Evolutionary conservation across 2,888 invertebrate species (phyloP).

Genomic region (Meiosimyza platycephala): DNA sequence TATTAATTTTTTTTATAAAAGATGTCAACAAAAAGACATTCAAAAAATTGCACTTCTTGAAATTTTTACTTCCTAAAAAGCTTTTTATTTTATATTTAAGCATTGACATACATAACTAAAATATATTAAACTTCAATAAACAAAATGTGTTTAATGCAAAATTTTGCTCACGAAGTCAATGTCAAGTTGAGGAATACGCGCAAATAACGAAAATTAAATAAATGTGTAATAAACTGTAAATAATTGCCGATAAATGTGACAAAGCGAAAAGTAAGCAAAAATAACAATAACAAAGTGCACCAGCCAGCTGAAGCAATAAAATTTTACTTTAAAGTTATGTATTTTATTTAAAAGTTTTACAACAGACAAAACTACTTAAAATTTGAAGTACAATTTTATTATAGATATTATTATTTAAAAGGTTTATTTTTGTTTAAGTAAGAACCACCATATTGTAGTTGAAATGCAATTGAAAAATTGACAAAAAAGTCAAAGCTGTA

Average conservation of each 20-base stretch:
- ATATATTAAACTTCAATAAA: background rate
- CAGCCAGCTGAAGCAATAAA: background rate
- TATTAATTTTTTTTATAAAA: background rate
- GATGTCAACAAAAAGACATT: background rate
- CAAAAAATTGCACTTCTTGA: background rate
- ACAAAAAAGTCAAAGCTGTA: background rate
- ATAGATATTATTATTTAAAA: background rate
- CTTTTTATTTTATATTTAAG: background rate
- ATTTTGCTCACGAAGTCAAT: slow-evolving; percentile 12
- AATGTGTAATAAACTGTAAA: background rate
- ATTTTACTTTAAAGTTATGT: background rate
- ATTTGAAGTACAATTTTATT: background rate
- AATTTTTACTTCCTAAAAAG: background rate
- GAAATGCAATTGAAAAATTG: background rate
- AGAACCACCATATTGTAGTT: background rate
- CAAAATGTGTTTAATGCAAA: background rate
- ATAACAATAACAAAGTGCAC: background rate
- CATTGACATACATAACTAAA: slow-evolving; percentile 13
- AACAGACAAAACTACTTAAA: background rate
- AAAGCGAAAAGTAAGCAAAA: too few relatives aligned
- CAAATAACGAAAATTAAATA: slow-evolving; percentile 5
- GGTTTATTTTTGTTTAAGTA: too few relatives aligned
- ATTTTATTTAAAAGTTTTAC: background rate
- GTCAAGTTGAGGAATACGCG: slow-evolving; percentile 3
- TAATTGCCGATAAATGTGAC: background rate